Evolutionary conservation across 2,888 invertebrate genomes (phyloP), one percentile per base, ranked within the genome.

Genomic region (Lochmaea capreae): DNA sequence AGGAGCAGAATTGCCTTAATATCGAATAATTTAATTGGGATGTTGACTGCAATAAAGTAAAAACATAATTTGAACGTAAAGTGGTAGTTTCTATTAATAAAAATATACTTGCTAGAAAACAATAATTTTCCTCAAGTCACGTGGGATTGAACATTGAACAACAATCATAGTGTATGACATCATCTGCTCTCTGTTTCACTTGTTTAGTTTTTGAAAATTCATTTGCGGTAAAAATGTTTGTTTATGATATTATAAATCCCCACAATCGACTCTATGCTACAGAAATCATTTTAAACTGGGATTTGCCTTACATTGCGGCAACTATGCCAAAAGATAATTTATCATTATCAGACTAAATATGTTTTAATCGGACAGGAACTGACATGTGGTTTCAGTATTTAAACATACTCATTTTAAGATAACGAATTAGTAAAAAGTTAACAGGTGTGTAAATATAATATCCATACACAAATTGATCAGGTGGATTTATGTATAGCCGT

Each of bases 331-430:
- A 8, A 54, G 18, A 54, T 6, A 18, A 18, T 8, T 18, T 10
- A 46, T 43, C 2, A 43, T 12, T 16, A 16, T 54, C 8, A 18
- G 18, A 54, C 33, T 33, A 33, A 59, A 59, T 26, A 59, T 59
- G 14, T 59, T 59, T 59, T 26, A 59, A 59, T 59, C 26, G 14
- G 33, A 59, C 26, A 59, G 59, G 59, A 59, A 59, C 26, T 33
- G 12, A 33, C 59, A 59, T 59, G 59, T 59, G 59, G 59, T 59
- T 59, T 33, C 8, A 14, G 26, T 59, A 59, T 59, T 33, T 59
- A 46, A 46, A 9, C 16, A 59, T 9, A 54, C 18, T 54, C 18
- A 18, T 54, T 54, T 16, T 3, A 54, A 54, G 54, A 54, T 54
- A 54, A 54, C 16, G 16, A 18, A 54, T 54, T 54, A n/a, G n/a